A percentile compares a stretch with the other conserved stretches of the same genome.
Evolutionary conservation across 2,797 vertebrate species (phyloP).

Genomic region (Scyliorhinus canicula): DNA sequence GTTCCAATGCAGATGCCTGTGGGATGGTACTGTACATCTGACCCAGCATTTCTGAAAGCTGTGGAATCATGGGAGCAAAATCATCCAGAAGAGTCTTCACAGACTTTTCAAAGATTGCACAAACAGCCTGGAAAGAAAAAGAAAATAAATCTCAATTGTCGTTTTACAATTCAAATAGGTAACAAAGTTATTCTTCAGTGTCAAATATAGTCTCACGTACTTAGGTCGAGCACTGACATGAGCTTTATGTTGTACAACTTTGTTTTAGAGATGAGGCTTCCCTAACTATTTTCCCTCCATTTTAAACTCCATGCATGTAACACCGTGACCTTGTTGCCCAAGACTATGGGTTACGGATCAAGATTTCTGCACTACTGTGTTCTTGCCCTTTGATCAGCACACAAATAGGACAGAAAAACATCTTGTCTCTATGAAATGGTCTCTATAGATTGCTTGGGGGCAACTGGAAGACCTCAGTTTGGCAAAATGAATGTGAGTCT

Average conservation of each 20-base stretch:
- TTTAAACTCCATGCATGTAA: background rate
- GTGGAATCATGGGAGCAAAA: slow-evolving; percentile 96
- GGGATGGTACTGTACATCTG: slow-evolving; percentile 99
- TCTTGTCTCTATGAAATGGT: background rate
- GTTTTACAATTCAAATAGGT: background rate
- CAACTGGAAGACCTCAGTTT: background rate
- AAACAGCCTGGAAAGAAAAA: slow-evolving; percentile 71
- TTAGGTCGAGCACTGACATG: background rate
- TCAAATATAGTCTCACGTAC: background rate
- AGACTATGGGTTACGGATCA: background rate
- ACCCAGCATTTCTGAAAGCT: slow-evolving; percentile 95
- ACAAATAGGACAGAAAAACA: background rate
- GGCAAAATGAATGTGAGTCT: background rate
- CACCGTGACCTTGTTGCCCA: background rate
- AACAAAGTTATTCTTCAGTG: background rate
- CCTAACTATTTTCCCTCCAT: background rate
- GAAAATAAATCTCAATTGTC: background rate
- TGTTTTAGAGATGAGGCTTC: background rate
- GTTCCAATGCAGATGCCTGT: slow-evolving; percentile 91
- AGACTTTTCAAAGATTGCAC: slow-evolving; percentile 96
- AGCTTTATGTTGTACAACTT: background rate
- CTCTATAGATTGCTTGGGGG: background rate
- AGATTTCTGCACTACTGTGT: background rate
- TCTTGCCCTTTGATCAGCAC: background rate
- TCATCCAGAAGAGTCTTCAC: slow-evolving; percentile 96